Evolutionary conservation across 2,113 vertebrate species (phyloP), one percentile per base, ranked within the genome.

Genomic region (Ia io): DNA sequence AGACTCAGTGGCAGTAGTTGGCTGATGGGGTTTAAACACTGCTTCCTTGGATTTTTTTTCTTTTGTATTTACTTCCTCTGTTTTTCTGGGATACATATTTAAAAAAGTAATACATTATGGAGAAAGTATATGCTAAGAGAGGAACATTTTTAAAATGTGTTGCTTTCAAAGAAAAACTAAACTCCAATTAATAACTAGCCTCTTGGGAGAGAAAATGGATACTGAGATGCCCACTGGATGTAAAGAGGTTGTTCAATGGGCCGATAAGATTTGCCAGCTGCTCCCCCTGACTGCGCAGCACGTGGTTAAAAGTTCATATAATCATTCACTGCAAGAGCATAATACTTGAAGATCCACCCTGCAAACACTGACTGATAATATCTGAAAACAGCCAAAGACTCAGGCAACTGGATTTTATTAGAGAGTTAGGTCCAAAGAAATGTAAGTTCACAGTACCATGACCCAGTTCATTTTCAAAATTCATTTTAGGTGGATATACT

Each of bases 391-490:
- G 12, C n/a, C 70, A 30, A 79, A 87, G 67, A 80, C 12, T 77
- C 76, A 51, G 74, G 28, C 22, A 78, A 37, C 6, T 74, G 65
- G 49, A 53, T 70, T 88, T 93, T 42, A 56, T 47, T 59, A 74
- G n/a, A 78, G 4, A 85, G 44, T n/a, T n/a, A 53, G 9, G 25
- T 86, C 96, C 85, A 96, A 90, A 92, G 88, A 93, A 95, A 71
- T 10, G 35, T 3, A 80, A 73, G 63, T 88, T 71, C 69, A 20
- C 63, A 83, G 18, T 82, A 77, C n/a, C 18, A 25, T 11, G 18
- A 87, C 67, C 89, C 37, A 82, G 56, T 94, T 90, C 22, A 14
- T 92, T 74, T 87, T 79, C 69, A 91, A 63, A 93, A 84, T 84
- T 78, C 85, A 49, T 40, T 71, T 85, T 73, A 87, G n/a, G 42